These are phyloP conservation scores for Acanthisitta chloris DNA, from an alignment of 2,113 vertebrate genomes.

Conservation along the genomic window DNA sequence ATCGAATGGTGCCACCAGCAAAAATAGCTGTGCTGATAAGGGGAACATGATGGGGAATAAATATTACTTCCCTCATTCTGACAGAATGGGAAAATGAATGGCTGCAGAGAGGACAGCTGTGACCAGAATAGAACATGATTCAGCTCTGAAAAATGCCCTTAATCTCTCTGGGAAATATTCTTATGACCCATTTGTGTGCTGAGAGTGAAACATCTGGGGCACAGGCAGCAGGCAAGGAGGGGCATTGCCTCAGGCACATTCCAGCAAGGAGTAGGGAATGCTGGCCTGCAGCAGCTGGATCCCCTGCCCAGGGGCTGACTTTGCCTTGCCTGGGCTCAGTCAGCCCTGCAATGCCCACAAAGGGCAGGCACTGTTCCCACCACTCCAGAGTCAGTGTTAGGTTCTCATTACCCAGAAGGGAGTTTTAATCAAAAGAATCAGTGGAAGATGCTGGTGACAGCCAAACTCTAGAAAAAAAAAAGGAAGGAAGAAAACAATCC, in stretches of 20 bases:
- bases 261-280: neutral
- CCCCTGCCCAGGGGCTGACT: neutral
- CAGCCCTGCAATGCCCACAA: neutral
- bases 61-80: constrained; percentile 56
- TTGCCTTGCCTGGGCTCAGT: neutral
- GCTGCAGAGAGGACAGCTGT: constrained; percentile 44
- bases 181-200: constrained; percentile 29
- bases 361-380: neutral
- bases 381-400: neutral
- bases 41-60: constrained; percentile 45
- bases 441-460: neutral
- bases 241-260: neutral
- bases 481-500: neutral
- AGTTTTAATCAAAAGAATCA: neutral
- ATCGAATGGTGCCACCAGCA: constrained; percentile 22
- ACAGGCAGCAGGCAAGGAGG: neutral
- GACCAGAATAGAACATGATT: constrained; percentile 59
- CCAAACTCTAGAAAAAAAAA: neutral
- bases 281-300: neutral
- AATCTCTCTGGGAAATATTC: constrained; percentile 40
- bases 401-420: neutral
- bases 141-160: constrained; percentile 52
- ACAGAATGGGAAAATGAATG: constrained; percentile 61
- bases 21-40: constrained; percentile 49
- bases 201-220: constrained; percentile 16